Base-by-base conservation (phyloP, 2,888 invertebrate genomes). In the Tupiocoris notatus region DNA sequence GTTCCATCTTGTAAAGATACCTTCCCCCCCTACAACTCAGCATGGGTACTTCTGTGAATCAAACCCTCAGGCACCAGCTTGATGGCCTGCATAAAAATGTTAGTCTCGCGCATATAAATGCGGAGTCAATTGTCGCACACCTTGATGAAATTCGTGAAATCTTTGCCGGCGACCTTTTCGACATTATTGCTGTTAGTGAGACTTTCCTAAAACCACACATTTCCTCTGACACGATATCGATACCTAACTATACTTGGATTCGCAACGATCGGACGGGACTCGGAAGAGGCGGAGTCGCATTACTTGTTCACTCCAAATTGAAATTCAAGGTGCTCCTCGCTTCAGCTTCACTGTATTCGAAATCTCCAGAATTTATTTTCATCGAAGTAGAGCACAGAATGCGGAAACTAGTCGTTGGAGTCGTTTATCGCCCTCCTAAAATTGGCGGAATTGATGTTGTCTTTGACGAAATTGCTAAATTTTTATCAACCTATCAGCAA, bases 241-340 rank as follows among this genome's bases (percentile, higher is more conserved):
- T 65, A 0, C 12, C 16, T 2, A 25, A 25, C 18, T 65, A 65
- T 25, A 25, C 2, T 23, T 65, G 65, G 65, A 63, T 65, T 25
- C 65, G 65, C 17, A 65, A 65, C 24, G 65, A 65, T 65, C 25
- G 65, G 1, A 25, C n/a, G 1, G 65, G 65, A 2, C 65, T 65
- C 1, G 65, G 65, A 7, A 65, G 65, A 3, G 65, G 65, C 1
- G 65, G 25, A 1, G 65, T 25, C 6, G 62, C 22, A 12, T n/a
- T 62, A 1, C 2, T 62, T 1, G 22, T 20, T 21, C 9, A 18
- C n/a, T 62, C 62, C 12, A 62, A 18, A 16, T 16, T 65, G 1
- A 25, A 24, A 25, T 65, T 12, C 39, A 65, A 65, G 18, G 18
- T 65, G 3, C 18, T 65, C 0, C 1, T 1, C 18, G 1, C 9